Evolutionary conservation across 2,113 vertebrate genomes (phyloP).

Genomic region (Machaerirhynchus nigripectus): DNA sequence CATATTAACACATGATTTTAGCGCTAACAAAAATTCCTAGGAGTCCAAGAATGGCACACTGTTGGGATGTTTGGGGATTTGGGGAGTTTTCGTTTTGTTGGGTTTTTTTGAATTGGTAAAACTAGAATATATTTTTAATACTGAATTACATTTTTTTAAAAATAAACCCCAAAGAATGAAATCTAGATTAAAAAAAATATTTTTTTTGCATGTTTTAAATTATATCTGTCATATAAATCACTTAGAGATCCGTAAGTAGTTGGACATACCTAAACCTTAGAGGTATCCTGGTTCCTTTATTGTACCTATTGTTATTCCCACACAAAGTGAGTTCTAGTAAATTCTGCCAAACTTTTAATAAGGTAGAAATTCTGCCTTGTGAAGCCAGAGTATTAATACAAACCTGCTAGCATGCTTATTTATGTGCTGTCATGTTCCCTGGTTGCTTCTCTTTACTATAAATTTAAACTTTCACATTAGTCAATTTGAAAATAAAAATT

Average conservation of each 20-base stretch:
- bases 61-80: background rate
- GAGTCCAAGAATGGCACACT: background rate
- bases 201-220: background rate
- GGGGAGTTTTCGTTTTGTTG: accelerated
- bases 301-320: background rate
- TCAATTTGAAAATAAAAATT: background rate
- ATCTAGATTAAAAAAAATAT: background rate
- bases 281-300: background rate
- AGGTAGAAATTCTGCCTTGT: background rate
- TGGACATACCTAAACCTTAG: background rate
- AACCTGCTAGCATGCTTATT: background rate
- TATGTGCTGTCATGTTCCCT: background rate
- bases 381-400: background rate
- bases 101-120: background rate
- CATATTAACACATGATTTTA: background rate
- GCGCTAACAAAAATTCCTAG: background rate
- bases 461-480: background rate
- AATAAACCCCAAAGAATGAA: background rate
- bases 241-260: background rate
- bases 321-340: background rate
- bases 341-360: background rate
- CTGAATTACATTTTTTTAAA: background rate
- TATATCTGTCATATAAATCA: background rate
- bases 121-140: background rate
- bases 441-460: background rate